phyloP scores from a whole-genome alignment of 2,113 vertebrate genomes.

The Amblyopsis rosae region DNA sequence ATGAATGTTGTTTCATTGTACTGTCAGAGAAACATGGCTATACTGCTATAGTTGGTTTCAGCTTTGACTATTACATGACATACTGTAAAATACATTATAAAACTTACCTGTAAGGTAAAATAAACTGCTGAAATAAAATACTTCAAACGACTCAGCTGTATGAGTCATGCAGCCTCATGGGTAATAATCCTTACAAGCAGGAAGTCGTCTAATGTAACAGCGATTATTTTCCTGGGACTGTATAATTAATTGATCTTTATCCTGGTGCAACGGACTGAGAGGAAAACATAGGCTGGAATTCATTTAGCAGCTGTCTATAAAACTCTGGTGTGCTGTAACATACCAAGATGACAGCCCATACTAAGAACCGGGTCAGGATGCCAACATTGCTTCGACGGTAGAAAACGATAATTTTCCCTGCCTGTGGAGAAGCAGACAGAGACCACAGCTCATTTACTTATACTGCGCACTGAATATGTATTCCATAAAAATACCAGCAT shows the following conservation, averaged over 20 bases:
- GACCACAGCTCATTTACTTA: slow-evolving; percentile 20
- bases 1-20: slow-evolving; percentile 58
- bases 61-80: slow-evolving; percentile 42
- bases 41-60: slow-evolving; percentile 50
- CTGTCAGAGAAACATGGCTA: slow-evolving; percentile 32
- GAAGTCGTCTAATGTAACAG: neutral
- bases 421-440: slow-evolving; percentile 58
- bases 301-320: slow-evolving; percentile 6
- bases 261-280: neutral
- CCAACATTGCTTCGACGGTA: slow-evolving; percentile 67
- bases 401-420: slow-evolving; percentile 79
- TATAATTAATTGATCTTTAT: slow-evolving; percentile 23
- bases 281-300: neutral
- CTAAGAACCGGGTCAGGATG: slow-evolving; percentile 79
- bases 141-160: slow-evolving; percentile 10
- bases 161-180: slow-evolving; percentile 29
- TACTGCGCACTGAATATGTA: slow-evolving; percentile 37
- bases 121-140: slow-evolving; percentile 8
- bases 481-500: slow-evolving; percentile 32
- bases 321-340: slow-evolving; percentile 49
- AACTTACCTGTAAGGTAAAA: slow-evolving; percentile 38
- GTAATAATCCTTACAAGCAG: neutral
- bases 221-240: slow-evolving; percentile 26
- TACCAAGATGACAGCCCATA: slow-evolving; percentile 83
- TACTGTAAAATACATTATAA: slow-evolving; percentile 28